Evolutionary conservation across 2,888 invertebrate species (phyloP).

Genomic region (Pterostichus madidus): DNA sequence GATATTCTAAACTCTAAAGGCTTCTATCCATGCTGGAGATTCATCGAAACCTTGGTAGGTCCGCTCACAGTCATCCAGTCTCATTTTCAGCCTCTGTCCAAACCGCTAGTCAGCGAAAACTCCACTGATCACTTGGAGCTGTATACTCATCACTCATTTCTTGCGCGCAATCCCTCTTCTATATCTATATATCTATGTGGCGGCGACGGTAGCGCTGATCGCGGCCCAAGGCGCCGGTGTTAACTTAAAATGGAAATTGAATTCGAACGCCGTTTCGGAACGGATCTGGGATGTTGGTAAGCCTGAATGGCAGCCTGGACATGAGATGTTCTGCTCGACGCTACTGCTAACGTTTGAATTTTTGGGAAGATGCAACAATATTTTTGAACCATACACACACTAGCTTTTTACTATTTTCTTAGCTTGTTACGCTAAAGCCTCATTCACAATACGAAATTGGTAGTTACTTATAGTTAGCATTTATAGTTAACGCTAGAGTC

Average conservation of each 20-base stretch:
- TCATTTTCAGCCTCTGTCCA: neutral
- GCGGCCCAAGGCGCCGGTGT: conserved; percentile 71
- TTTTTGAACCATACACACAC: neutral
- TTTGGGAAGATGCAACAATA: neutral
- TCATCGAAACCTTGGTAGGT: conserved; percentile 61
- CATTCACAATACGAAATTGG: no score
- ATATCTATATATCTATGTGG: conserved; percentile 71
- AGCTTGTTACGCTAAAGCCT: no score
- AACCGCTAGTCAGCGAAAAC: conserved; percentile 39
- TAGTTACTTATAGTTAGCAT: no score
- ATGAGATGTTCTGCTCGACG: no score
- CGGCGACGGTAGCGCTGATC: conserved; percentile 65
- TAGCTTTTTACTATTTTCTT: neutral
- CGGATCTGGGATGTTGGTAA: conserved; percentile 68
- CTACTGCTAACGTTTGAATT: neutral
- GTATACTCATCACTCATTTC: conserved; percentile 74
- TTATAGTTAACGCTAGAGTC: no score
- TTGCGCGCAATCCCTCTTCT: conserved; percentile 72
- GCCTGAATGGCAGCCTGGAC: conserved; percentile 39
- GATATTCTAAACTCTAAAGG: conserved; percentile 70
- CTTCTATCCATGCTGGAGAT: conserved; percentile 70
- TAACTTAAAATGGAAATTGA: conserved; percentile 76
- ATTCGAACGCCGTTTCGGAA: conserved; percentile 71
- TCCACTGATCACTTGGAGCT: conserved; percentile 68
- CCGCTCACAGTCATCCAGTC: conserved; percentile 65